Evolutionary conservation across 2,888 invertebrate species (phyloP).

Genomic region (Caradrina clavipalpis): DNA sequence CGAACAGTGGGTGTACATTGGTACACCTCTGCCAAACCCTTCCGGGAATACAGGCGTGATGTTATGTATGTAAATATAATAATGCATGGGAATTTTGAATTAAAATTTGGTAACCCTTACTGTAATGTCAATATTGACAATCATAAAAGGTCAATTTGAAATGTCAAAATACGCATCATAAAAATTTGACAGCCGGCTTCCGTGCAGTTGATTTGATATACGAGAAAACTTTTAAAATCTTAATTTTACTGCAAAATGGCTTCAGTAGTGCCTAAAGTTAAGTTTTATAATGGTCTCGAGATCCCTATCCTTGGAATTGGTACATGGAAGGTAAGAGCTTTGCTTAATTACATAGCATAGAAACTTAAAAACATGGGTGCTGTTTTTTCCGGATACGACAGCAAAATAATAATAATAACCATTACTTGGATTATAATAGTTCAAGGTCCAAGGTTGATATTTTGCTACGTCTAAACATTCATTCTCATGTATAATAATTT

Average conservation of each 20-base stretch:
- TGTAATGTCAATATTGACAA: not conserved
- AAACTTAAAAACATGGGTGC: not conserved
- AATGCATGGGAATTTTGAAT: not conserved
- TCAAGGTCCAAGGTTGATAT: no score
- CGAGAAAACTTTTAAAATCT: not conserved
- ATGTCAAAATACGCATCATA: not conserved
- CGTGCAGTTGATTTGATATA: no score
- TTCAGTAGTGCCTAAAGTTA: slow-evolving; percentile 87
- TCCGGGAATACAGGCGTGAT: no score
- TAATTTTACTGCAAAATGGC: slow-evolving; percentile 70
- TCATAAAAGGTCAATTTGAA: not conserved
- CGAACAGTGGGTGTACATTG: no score
- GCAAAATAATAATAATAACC: no score
- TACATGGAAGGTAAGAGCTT: slow-evolving; percentile 93
- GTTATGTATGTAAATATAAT: no score
- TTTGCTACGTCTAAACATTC: no score
- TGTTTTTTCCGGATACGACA: not conserved
- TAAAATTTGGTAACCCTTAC: slow-evolving; percentile 6
- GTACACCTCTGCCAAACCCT: no score
- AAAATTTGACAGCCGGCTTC: slow-evolving; percentile 30
- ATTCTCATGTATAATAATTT: no score
- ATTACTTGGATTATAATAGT: no score
- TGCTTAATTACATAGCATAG: slow-evolving; percentile 6
- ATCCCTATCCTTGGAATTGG: slow-evolving; percentile 94
- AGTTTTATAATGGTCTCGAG: slow-evolving; percentile 91